Percentiles rank a stretch among this genome's conserved stretches.
phyloP scores from a whole-genome alignment of 2,888 invertebrate species.

The Epistrophe eligans region DNA sequence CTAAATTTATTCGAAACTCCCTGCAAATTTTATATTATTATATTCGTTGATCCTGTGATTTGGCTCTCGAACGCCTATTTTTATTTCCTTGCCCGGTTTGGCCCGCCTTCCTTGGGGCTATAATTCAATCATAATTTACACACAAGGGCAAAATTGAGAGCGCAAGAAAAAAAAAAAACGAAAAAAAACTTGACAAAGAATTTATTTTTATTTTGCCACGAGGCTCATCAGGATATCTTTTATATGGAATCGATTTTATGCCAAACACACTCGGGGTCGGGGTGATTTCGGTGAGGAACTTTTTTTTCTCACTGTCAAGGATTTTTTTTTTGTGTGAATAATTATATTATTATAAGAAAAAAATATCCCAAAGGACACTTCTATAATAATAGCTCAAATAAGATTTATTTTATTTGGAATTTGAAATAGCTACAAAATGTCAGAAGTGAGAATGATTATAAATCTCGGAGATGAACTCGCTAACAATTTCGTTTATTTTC shows the following conservation, averaged over 20 bases:
- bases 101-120: slow-evolving; percentile 38
- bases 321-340: slow-evolving; percentile 1
- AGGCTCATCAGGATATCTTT: slow-evolving; percentile 58
- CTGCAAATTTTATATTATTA: slow-evolving; percentile 33
- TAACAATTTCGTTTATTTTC: not conserved
- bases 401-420: not conserved
- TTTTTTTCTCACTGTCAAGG: slow-evolving; percentile 42
- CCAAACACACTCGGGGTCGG: slow-evolving; percentile 33
- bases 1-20: slow-evolving; percentile 48
- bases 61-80: slow-evolving; percentile 32
- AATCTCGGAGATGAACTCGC: not conserved
- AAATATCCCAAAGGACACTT: slow-evolving; percentile 1
- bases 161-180: not conserved
- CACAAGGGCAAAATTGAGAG: slow-evolving; percentile 23
- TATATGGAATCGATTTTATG: slow-evolving; percentile 64
- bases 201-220: slow-evolving; percentile 29
- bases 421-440: not conserved
- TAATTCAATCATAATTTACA: slow-evolving; percentile 72
- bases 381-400: not conserved
- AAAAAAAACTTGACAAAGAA: slow-evolving; percentile 25
- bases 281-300: slow-evolving; percentile 8
- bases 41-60: slow-evolving; percentile 49
- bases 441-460: not conserved
- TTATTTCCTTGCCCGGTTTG: slow-evolving; percentile 7
- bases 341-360: slow-evolving; percentile 3